Base-by-base conservation (phyloP, 1,140 invertebrate species). In the Mya arenaria region DNA sequence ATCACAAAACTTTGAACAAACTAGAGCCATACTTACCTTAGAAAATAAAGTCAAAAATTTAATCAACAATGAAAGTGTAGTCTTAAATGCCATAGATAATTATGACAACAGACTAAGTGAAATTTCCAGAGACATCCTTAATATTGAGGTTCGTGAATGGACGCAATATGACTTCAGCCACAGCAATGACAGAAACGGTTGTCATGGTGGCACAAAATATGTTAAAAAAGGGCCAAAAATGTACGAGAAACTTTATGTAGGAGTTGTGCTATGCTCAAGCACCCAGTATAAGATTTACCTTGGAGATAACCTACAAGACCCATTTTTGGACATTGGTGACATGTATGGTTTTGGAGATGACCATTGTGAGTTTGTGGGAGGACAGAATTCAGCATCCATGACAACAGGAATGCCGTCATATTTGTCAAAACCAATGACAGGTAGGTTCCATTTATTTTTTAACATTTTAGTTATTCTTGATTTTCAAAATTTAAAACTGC, bases 321-420 rank as follows among this genome's bases (percentile, higher is more conserved):
- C 72, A 23, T 91, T 90, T 82, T 60, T 88, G 44, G 89, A 91
- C 77, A 86, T 91, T 62, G 90, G 86, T 15, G 90, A 91, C 63
- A 84, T 58, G 17, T 65, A 44, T 4, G 88, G 89, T 23, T 44
- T 85, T 73, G 90, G 90, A 15, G 85, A 91, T 32, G 90, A 91
- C 39, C 90, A 91, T 66, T 91, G 90, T 85, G 87, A 91, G 63
- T 91, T 90, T 87, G 89, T 91, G 34, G 90, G 90, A 65, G 87
- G 74, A 32, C 56, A 36, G 0, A n/a, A 17, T n/a, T 52, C 48
- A 23, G 25, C 17, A n/a, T 23, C 17, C 19, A n/a, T 52, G 4
- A 3, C 2, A 10, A 52, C 48, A 10, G 48, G 1, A 52, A 52
- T 52, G 48, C 48, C 19, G 48, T 23, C 48, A n/a, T 52, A 52